These are phyloP conservation scores for Isoperla grammatica DNA, from an alignment of 2,888 invertebrate genomes.

Conservation along the genomic window DNA sequence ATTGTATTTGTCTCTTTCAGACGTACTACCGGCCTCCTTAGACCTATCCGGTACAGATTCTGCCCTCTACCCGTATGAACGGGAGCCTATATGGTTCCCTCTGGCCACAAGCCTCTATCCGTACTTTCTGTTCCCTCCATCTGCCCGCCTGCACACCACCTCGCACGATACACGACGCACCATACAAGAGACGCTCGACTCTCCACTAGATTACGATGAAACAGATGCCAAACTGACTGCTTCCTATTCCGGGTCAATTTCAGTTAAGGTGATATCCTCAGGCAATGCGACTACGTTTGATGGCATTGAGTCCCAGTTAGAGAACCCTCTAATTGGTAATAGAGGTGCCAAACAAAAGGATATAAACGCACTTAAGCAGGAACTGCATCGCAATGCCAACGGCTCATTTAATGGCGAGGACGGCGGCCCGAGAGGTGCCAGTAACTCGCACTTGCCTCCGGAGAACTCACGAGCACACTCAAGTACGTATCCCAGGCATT, in stretches of 20 bases:
- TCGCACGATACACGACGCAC: slow-evolving; percentile 29
- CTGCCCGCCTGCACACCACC: slow-evolving; percentile 32
- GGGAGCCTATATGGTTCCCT: slow-evolving; percentile 50
- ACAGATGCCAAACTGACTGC: slow-evolving; percentile 37
- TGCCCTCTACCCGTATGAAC: slow-evolving; percentile 50
- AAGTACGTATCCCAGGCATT: slow-evolving; percentile 30
- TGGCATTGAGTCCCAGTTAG: slow-evolving; percentile 52
- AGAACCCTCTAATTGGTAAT: slow-evolving; percentile 51
- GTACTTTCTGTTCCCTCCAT: slow-evolving; percentile 55
- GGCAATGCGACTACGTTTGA: slow-evolving; percentile 53
- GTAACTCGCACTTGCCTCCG: slow-evolving; percentile 24
- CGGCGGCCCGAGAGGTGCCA: slow-evolving; percentile 29
- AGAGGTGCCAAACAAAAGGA: slow-evolving; percentile 50
- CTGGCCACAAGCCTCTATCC: slow-evolving; percentile 52
- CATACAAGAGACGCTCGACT: slow-evolving; percentile 47
- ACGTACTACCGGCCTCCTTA: slow-evolving; percentile 50
- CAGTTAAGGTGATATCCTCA: slow-evolving; percentile 56
- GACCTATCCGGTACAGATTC: slow-evolving; percentile 53
- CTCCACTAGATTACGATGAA: slow-evolving; percentile 38
- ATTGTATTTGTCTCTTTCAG: slow-evolving; percentile 44
- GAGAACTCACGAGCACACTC: slow-evolving; percentile 29
- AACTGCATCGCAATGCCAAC: slow-evolving; percentile 18
- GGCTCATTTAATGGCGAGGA: slow-evolving; percentile 29
- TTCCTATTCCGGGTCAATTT: slow-evolving; percentile 43
- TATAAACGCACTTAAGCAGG: slow-evolving; percentile 46